A percentile compares a stretch with the other conserved stretches of the same genome.
Conservation (phyloP, 2,797 vertebrate genomes). For the Sebastes reedi region DNA sequence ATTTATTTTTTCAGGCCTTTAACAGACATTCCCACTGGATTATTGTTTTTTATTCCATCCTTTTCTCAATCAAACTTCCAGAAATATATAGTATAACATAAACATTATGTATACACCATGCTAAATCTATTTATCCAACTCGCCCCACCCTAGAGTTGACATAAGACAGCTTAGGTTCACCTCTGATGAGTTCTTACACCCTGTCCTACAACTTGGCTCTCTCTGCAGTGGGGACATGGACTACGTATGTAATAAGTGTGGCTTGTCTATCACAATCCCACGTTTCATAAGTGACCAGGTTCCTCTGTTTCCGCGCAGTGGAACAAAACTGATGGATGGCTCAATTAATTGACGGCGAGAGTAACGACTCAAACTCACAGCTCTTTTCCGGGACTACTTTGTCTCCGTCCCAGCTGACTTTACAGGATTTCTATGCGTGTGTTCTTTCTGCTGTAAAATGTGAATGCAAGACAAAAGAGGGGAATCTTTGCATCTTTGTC, state of each 20-base stretch:
- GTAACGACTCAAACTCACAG: slow-evolving; percentile 32
- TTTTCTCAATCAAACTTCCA: neutral
- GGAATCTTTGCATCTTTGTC: slow-evolving; percentile 21
- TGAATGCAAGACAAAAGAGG: neutral
- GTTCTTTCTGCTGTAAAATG: neutral
- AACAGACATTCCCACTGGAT: neutral
- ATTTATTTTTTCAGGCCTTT: neutral
- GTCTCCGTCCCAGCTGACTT: slow-evolving; percentile 41
- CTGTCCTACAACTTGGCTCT: slow-evolving; percentile 31
- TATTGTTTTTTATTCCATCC: neutral
- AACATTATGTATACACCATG: accelerated
- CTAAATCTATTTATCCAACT: neutral
- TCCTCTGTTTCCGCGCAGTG: slow-evolving; percentile 19
- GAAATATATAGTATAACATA: neutral
- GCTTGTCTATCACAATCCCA: slow-evolving; percentile 22
- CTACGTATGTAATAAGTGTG: slow-evolving; percentile 27
- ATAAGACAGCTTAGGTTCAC: neutral
- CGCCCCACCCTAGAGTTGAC: neutral
- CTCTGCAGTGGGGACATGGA: neutral
- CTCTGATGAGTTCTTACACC: neutral
- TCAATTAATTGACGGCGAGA: slow-evolving; percentile 53
- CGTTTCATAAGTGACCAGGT: slow-evolving; percentile 43
- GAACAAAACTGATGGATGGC: slow-evolving; percentile 45
- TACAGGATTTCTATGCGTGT: neutral
- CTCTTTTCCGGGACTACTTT: slow-evolving; percentile 33